Percentiles rank a stretch among this genome's conserved stretches.
These are phyloP conservation scores for Thecophora atra DNA, from an alignment of 2,888 invertebrate genomes.

Conservation along the genomic window DNA sequence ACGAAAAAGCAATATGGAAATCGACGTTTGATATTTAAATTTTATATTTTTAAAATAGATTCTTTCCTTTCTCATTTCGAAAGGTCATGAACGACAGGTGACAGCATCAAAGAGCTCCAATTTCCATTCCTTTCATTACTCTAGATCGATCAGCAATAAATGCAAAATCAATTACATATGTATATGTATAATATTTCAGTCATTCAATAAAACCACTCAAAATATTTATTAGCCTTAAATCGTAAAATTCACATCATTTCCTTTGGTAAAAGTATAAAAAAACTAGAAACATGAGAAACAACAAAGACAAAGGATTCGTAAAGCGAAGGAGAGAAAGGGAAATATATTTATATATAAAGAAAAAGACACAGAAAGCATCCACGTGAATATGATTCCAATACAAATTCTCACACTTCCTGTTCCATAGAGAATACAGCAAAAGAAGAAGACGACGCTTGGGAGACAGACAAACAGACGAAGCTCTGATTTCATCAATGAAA, in stretches of 20 bases:
- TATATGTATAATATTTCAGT: too few relatives aligned
- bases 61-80: too few relatives aligned
- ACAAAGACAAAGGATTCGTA: neutral
- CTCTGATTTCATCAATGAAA: conserved; percentile 37
- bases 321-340: neutral
- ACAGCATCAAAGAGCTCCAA: too few relatives aligned
- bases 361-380: neutral
- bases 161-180: too few relatives aligned
- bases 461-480: neutral
- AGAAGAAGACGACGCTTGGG: neutral
- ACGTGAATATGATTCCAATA: conserved; percentile 3
- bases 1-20: too few relatives aligned
- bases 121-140: too few relatives aligned
- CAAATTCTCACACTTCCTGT: conserved; percentile 37
- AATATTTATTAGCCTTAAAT: neutral
- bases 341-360: neutral
- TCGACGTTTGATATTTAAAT: too few relatives aligned
- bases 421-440: neutral
- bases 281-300: neutral
- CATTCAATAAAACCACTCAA: neutral
- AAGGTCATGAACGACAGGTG: too few relatives aligned
- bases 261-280: conserved; percentile 15
- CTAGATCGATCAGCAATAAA: too few relatives aligned
- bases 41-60: too few relatives aligned
- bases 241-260: neutral